phyloP scores from a whole-genome alignment of 2,888 invertebrate species.

The Psylliodes chrysocephalus region DNA sequence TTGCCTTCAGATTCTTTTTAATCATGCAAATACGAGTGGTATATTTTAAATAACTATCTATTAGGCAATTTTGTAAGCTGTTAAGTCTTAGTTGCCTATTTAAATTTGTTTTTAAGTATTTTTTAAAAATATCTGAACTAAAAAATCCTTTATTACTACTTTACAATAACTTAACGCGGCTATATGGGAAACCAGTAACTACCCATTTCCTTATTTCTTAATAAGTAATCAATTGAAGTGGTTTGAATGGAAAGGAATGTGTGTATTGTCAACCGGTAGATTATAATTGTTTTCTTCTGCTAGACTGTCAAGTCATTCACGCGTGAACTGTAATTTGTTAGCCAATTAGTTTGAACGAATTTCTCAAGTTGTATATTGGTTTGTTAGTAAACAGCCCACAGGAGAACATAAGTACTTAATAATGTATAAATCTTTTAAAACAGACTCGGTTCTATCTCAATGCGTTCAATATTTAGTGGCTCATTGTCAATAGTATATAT shows the following conservation, averaged over 20 bases:
- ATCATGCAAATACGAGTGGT: not conserved
- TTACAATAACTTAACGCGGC: too few relatives aligned
- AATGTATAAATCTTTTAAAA: slow-evolving; percentile 15
- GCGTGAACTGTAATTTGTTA: slow-evolving; percentile 30
- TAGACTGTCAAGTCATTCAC: slow-evolving; percentile 24
- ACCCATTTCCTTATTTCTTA: slow-evolving; percentile 1
- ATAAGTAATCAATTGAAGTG: not conserved
- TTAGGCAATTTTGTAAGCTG: too few relatives aligned
- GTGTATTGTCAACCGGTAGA: slow-evolving; percentile 24
- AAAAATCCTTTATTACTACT: too few relatives aligned
- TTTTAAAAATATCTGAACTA: too few relatives aligned
- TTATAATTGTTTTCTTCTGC: slow-evolving; percentile 26
- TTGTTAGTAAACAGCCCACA: slow-evolving; percentile 26
- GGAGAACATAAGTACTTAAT: slow-evolving; percentile 7
- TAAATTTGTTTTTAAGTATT: too few relatives aligned
- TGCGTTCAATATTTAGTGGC: not conserved
- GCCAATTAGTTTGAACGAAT: slow-evolving; percentile 29
- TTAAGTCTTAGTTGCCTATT: too few relatives aligned
- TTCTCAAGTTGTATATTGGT: slow-evolving; percentile 24
- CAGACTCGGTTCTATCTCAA: slow-evolving; percentile 7
- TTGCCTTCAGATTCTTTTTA: not conserved
- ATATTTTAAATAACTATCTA: not conserved
- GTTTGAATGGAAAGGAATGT: not conserved
- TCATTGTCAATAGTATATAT: not conserved
- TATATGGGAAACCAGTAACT: not conserved